Percentiles rank a stretch among this genome's conserved stretches.
These are phyloP conservation scores for Spea multiplicata DNA, from an alignment of 2,113 vertebrate genomes.

Conservation along the genomic window DNA sequence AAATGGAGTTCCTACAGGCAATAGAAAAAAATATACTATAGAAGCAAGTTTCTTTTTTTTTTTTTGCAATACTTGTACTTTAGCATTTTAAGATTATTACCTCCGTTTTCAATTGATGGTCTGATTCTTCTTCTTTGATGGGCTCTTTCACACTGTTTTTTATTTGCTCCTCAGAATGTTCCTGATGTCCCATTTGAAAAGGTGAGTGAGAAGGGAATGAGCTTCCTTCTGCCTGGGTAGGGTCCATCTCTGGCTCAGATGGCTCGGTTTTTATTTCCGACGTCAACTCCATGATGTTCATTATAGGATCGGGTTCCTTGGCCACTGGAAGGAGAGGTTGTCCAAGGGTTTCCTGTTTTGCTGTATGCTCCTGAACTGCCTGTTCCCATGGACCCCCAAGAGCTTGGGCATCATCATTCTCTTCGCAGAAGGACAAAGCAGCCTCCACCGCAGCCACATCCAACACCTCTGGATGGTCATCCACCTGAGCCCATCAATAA, in stretches of 20 bases:
- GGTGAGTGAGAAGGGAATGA: not conserved
- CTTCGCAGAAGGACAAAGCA: slow-evolving; percentile 91
- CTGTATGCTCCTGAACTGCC: slow-evolving; percentile 70
- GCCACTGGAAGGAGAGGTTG: slow-evolving; percentile 62
- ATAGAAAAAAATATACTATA: not conserved
- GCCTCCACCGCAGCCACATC: slow-evolving; percentile 95
- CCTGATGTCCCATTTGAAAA: slow-evolving; percentile 21
- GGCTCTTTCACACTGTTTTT: slow-evolving; percentile 8
- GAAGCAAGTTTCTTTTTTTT: not conserved
- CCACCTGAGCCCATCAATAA: slow-evolving; percentile 72
- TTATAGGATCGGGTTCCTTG: slow-evolving; percentile 66
- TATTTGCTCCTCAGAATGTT: slow-evolving; percentile 5
- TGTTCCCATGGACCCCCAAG: slow-evolving; percentile 89
- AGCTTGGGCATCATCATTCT: slow-evolving; percentile 84
- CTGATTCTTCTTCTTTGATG: slow-evolving; percentile 53
- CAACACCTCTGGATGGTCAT: slow-evolving; percentile 89
- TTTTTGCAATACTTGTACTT: not conserved
- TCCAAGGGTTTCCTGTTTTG: slow-evolving; percentile 65
- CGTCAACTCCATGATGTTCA: slow-evolving; percentile 63
- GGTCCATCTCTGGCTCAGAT: slow-evolving; percentile 61
- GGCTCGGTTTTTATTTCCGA: slow-evolving; percentile 71
- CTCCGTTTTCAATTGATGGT: slow-evolving; percentile 67
- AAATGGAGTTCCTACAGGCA: slow-evolving; percentile 10
- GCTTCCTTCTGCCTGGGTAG: slow-evolving; percentile 6
- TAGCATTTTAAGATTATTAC: slow-evolving; percentile 53